A percentile compares a stretch with the other conserved stretches of the same genome.
These are phyloP conservation scores for Peromyscus attwateri DNA, from an alignment of 2,797 vertebrate species.

Conservation along the genomic window DNA sequence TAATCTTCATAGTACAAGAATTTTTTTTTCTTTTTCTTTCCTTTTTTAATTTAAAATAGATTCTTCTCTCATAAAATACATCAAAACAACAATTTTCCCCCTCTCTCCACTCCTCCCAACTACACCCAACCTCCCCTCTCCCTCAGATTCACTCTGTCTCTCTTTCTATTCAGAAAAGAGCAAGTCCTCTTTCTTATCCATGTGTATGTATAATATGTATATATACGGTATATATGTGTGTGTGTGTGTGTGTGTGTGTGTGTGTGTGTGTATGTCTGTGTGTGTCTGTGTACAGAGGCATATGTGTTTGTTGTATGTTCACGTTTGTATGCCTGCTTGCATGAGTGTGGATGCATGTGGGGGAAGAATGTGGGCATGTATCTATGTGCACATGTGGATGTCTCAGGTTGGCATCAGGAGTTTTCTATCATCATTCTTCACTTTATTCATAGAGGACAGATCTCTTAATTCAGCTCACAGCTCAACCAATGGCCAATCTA, in stretches of 20 bases:
- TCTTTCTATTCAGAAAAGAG: background rate
- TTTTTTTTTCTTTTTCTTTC: background rate
- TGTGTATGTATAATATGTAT: background rate
- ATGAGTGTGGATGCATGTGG: background rate
- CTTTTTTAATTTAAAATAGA: background rate
- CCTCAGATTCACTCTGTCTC: rapidly evolving
- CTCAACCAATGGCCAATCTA: background rate
- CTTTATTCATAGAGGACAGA: background rate
- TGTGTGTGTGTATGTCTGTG: background rate
- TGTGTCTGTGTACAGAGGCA: background rate
- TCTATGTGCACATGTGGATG: background rate
- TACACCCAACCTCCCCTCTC: too few relatives aligned
- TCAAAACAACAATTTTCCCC: too few relatives aligned
- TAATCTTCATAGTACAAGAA: background rate
- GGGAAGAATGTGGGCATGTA: background rate
- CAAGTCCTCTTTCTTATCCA: too few relatives aligned
- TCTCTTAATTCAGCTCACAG: background rate
- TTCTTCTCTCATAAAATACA: background rate
- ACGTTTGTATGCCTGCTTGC: background rate
- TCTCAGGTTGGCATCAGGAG: background rate
- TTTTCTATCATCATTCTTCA: background rate
- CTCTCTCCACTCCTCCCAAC: too few relatives aligned
- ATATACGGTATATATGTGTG: too few relatives aligned
- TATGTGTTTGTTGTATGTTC: background rate
- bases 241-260: background rate